Percentiles rank a stretch among this genome's conserved stretches.
These are phyloP conservation scores for Acleris laterana DNA, from an alignment of 2,888 invertebrate species.

Conservation along the genomic window DNA sequence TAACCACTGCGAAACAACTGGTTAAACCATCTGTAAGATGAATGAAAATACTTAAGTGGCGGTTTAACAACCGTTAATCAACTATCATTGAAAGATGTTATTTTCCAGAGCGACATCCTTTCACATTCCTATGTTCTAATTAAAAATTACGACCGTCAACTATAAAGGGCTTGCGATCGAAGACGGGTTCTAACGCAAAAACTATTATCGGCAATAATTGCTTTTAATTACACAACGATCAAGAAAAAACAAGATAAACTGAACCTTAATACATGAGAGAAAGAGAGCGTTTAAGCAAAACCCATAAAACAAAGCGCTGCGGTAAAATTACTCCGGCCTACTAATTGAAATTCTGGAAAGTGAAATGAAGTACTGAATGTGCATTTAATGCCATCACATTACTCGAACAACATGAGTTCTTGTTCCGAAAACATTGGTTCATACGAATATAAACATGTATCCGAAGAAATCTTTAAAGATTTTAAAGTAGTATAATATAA, in stretches of 20 bases:
- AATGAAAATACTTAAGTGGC: neutral
- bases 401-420: too few species aligned
- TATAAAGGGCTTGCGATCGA: slow-evolving; percentile 52
- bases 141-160: slow-evolving; percentile 36
- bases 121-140: slow-evolving; percentile 17
- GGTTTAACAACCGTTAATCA: neutral
- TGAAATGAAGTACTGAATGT: too few species aligned
- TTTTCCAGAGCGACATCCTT: slow-evolving; percentile 7
- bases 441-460: too few species aligned
- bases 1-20: neutral
- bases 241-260: neutral
- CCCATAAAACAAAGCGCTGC: neutral
- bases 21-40: neutral
- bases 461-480: too few species aligned
- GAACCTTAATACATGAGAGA: neutral
- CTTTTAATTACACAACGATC: slow-evolving; percentile 58
- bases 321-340: too few species aligned
- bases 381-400: too few species aligned
- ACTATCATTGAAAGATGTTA: neutral
- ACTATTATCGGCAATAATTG: slow-evolving; percentile 66
- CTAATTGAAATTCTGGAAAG: too few species aligned
- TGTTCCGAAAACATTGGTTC: too few species aligned
- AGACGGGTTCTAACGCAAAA: slow-evolving; percentile 65
- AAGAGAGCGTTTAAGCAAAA: neutral
- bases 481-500: too few species aligned